These are phyloP conservation scores for Centropus unirufus DNA, from an alignment of 2,113 vertebrate species.

Conservation along the genomic window DNA sequence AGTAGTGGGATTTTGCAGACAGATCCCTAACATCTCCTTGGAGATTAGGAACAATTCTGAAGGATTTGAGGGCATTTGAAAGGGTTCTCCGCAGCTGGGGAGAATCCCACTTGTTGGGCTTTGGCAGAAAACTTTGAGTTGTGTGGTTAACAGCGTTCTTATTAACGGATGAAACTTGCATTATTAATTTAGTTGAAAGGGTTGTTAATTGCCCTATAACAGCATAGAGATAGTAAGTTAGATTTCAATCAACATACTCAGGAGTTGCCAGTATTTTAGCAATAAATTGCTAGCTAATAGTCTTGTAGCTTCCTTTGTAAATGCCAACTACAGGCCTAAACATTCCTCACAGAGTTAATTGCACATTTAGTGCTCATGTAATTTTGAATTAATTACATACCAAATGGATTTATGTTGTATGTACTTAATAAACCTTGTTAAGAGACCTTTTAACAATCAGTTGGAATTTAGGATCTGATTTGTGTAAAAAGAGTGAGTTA, in stretches of 20 bases:
- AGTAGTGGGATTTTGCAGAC: not conserved
- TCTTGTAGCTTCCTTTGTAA: constrained; percentile 81
- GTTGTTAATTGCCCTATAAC: constrained; percentile 71
- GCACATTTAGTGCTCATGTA: constrained; percentile 83
- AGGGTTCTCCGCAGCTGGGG: not conserved
- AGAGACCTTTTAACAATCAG: constrained; percentile 82
- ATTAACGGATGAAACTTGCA: constrained; percentile 28
- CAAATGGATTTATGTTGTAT: constrained; percentile 86
- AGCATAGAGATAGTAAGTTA: constrained; percentile 69
- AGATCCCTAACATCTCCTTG: not conserved
- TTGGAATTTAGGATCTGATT: constrained; percentile 80
- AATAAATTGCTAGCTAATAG: constrained; percentile 83
- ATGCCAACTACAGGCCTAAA: constrained; percentile 83
- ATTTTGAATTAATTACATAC: constrained; percentile 88
- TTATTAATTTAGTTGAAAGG: constrained; percentile 65
- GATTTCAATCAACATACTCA: constrained; percentile 77
- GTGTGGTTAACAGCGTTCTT: not conserved
- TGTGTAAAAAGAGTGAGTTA: constrained; percentile 74
- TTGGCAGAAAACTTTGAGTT: not conserved
- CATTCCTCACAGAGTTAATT: constrained; percentile 81
- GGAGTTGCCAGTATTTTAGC: constrained; percentile 81
- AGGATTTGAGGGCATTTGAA: not conserved
- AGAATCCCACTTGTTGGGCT: constrained; percentile 18
- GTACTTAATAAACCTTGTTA: constrained; percentile 84
- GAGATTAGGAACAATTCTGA: not conserved